Conservation (phyloP, 2,113 vertebrate genomes). For the Arvicanthis niloticus region DNA sequence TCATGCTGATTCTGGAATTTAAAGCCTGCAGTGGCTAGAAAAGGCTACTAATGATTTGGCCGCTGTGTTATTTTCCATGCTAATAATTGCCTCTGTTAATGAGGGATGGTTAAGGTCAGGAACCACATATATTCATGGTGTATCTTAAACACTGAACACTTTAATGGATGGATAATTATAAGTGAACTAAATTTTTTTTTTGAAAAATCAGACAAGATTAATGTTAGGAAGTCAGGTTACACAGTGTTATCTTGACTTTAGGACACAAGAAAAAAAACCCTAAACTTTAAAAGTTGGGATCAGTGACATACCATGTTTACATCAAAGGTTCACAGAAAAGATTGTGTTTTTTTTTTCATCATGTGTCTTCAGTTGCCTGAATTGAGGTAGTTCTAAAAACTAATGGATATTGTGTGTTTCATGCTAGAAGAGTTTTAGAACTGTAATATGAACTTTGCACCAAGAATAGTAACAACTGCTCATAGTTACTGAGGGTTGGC, state of each 20-base stretch:
- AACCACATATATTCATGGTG: conserved; percentile 27
- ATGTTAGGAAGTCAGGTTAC: conserved; percentile 34
- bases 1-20: conserved; percentile 55
- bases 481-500: conserved; percentile 6
- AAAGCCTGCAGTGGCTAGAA: conserved; percentile 22
- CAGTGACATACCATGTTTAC: neutral
- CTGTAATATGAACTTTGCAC: neutral
- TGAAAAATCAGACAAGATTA: conserved; percentile 28
- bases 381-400: neutral
- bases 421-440: conserved; percentile 36
- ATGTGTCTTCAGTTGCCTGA: neutral
- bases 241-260: neutral
- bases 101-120: conserved; percentile 49
- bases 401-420: neutral
- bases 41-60: conserved; percentile 49
- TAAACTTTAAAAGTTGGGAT: conserved; percentile 34
- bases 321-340: neutral
- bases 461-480: neutral
- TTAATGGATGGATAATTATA: conserved; percentile 49
- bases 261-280: neutral
- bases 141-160: conserved; percentile 48
- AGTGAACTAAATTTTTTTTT: neutral
- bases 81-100: conserved; percentile 58
- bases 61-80: conserved; percentile 11
- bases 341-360: neutral